These are phyloP conservation scores for Gnatocerus cornutus DNA, from an alignment of 2,888 invertebrate species.

Conservation along the genomic window DNA sequence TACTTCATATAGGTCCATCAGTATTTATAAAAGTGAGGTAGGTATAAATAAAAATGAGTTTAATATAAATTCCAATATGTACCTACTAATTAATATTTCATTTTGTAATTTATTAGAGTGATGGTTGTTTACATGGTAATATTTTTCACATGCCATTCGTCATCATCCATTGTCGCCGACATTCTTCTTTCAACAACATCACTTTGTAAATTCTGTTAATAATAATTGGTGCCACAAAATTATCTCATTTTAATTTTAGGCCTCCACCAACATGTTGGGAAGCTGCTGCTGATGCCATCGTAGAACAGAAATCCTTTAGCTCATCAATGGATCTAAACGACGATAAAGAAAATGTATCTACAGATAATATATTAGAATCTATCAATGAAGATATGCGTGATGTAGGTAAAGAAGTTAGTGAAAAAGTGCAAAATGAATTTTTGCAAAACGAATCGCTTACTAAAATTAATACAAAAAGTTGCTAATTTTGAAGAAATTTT, in stretches of 20 bases:
- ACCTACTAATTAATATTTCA: neutral
- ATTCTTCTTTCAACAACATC: slow-evolving; percentile 9
- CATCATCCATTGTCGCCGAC: slow-evolving; percentile 5
- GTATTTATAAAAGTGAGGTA: neutral
- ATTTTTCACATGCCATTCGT: slow-evolving; percentile 5
- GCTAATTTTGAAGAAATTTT: neutral
- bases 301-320: slow-evolving; percentile 70
- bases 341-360: neutral
- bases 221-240: too few relatives aligned
- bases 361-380: slow-evolving; percentile 11
- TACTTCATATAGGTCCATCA: too few relatives aligned
- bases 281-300: slow-evolving; percentile 76
- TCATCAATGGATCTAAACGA: slow-evolving; percentile 63
- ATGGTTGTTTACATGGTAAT: neutral
- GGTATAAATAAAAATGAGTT: neutral
- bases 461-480: neutral
- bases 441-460: slow-evolving; percentile 3
- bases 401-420: neutral
- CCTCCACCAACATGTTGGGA: slow-evolving; percentile 76
- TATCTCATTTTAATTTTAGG: slow-evolving; percentile 52
- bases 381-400: neutral
- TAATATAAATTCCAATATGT: neutral
- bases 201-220: neutral
- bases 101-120: neutral
- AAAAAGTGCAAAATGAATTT: slow-evolving; percentile 6